phyloP scores from a whole-genome alignment of 2,888 invertebrate genomes.

The Cephus nigrinus region DNA sequence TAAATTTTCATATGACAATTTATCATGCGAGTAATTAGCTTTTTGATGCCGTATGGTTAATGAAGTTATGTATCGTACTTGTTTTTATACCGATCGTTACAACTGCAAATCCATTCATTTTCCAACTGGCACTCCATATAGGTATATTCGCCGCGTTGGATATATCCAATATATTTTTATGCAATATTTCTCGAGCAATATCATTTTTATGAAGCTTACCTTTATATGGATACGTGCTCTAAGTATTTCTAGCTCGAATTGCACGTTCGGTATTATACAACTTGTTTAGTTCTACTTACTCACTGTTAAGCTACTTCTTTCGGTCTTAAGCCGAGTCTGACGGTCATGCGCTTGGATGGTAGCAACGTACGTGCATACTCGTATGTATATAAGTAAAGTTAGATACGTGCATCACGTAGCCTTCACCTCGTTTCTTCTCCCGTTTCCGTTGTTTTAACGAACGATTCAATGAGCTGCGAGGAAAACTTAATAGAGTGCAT shows the following conservation, averaged over 20 bases:
- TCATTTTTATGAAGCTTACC: background rate
- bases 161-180: background rate
- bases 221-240: background rate
- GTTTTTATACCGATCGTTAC: background rate
- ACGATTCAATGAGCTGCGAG: conserved; percentile 30
- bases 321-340: conserved; percentile 5
- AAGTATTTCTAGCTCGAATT: background rate
- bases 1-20: background rate
- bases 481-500: background rate
- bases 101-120: background rate
- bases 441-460: conserved; percentile 57
- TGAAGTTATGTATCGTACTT: background rate
- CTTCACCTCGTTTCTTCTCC: conserved; percentile 62
- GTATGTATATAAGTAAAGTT: conserved; percentile 2
- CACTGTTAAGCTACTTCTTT: conserved; percentile 38
- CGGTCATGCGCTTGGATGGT: conserved; percentile 21
- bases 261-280: conserved; percentile 42
- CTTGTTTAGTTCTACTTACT: conserved; percentile 37
- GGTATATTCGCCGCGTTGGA: background rate
- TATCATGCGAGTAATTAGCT: background rate
- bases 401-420: conserved; percentile 49
- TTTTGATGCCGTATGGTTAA: background rate
- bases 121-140: background rate
- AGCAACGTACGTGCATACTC: conserved; percentile 4
- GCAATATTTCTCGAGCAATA: background rate